These are phyloP conservation scores for Bolinopsis microptera DNA, from an alignment of 37 sponge, comb jelly and placozoan species.

Conservation along the genomic window DNA sequence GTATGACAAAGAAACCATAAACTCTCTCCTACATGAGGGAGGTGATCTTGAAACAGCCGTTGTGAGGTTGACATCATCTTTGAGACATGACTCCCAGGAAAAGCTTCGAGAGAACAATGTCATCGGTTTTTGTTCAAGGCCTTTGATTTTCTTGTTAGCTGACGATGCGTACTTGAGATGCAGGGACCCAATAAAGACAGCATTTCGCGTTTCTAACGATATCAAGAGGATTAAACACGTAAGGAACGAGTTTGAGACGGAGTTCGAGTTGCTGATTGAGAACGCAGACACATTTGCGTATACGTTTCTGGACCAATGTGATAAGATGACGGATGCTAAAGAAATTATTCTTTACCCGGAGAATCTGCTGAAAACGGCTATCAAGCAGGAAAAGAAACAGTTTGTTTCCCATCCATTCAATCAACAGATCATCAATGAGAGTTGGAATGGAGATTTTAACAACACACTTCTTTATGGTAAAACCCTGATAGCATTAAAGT, in stretches of 20 bases:
- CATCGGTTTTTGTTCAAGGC: neutral
- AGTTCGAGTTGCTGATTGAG: constrained; percentile 3
- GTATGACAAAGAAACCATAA: neutral
- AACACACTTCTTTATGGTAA: neutral
- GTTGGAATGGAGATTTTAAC: neutral
- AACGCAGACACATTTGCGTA: neutral
- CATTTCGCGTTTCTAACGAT: neutral
- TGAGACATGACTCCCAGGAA: neutral
- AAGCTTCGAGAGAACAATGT: neutral
- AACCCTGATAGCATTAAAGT: neutral
- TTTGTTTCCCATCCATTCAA: constrained; percentile 31
- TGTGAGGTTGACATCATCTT: neutral
- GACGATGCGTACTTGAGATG: neutral
- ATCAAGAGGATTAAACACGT: neutral
- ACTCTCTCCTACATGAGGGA: constrained; percentile 1
- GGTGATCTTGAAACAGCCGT: neutral
- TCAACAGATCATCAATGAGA: constrained; percentile 16
- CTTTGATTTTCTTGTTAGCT: neutral
- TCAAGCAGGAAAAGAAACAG: neutral
- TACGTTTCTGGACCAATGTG: neutral
- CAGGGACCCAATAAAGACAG: constrained; percentile 5
- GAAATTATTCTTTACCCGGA: neutral
- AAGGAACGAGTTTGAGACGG: neutral
- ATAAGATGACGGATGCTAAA: constrained; percentile 8
- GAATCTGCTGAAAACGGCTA: neutral